Conservation (phyloP, 2,888 invertebrate species). For the Notocelia uddmanniana region DNA sequence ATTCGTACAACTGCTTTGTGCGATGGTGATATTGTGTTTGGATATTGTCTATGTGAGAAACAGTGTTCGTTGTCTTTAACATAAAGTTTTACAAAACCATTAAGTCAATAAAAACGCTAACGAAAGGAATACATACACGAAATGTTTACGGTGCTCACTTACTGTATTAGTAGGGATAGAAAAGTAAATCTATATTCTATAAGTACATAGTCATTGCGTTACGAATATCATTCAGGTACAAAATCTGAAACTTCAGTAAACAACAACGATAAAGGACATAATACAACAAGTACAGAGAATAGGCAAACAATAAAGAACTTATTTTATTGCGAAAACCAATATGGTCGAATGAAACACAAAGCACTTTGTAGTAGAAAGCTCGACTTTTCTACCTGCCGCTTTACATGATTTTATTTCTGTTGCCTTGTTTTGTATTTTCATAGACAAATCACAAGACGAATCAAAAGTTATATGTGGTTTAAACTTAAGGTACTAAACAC, state of each 20-base stretch:
- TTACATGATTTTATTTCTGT: conserved; percentile 23
- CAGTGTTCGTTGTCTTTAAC: neutral
- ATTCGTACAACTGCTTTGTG: conserved; percentile 44
- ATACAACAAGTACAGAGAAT: conserved; percentile 40
- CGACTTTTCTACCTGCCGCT: conserved; percentile 26
- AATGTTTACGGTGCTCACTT: no score
- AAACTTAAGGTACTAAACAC: neutral
- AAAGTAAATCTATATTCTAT: neutral
- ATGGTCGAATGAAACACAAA: conserved; percentile 36
- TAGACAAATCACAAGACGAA: neutral
- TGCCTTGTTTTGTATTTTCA: neutral
- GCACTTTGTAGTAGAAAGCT: conserved; percentile 31
- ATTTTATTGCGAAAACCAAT: conserved; percentile 48
- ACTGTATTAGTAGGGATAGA: neutral
- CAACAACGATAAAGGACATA: conserved; percentile 7
- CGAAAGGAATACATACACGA: no score
- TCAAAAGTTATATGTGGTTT: conserved; percentile 7
- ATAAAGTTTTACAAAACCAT: no score
- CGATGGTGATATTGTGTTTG: conserved; percentile 29
- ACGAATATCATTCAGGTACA: neutral
- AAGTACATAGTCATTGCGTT: no score
- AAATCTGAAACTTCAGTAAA: neutral
- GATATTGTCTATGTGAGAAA: conserved; percentile 1
- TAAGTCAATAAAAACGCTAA: no score
- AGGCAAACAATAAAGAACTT: conserved; percentile 47